Evolutionary conservation across 2,888 invertebrate species (phyloP).

Genomic region (Pachycephus smyrnensis): DNA sequence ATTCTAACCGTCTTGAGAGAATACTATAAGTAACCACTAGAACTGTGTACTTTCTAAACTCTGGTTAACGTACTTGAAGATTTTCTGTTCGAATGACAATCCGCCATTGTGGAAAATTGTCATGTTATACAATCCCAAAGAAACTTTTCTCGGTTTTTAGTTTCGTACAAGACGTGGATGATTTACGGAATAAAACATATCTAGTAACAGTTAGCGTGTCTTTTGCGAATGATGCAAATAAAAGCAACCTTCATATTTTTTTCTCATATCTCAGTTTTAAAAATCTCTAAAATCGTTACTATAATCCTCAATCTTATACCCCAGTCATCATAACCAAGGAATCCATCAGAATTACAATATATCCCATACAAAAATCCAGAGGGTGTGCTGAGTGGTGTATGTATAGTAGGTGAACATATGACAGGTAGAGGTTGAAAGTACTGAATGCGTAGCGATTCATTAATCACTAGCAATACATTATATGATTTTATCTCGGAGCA

Average conservation of each 20-base stretch:
- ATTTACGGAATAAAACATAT: background rate
- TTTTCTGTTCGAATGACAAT: background rate
- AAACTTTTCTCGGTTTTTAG: background rate
- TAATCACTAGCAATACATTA: background rate
- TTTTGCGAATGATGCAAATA: background rate
- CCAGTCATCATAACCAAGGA: background rate
- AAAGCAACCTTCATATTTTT: background rate
- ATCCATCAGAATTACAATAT: slow-evolving; percentile 12
- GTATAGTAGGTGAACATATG: slow-evolving; percentile 44
- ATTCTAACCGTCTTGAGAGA: background rate
- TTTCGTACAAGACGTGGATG: background rate
- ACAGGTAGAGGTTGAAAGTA: slow-evolving; percentile 30
- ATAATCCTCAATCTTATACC: background rate
- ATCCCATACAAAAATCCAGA: slow-evolving; percentile 55
- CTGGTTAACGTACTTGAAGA: background rate
- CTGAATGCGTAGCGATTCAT: background rate
- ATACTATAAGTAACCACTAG: background rate
- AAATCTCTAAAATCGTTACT: background rate
- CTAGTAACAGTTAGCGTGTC: background rate
- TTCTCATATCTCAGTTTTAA: background rate
- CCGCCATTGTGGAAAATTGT: background rate
- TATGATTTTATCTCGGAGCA: background rate
- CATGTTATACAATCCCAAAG: background rate
- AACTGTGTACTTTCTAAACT: background rate
- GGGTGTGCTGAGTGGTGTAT: slow-evolving; percentile 59